Evolutionary conservation across 2,797 vertebrate genomes (phyloP).

Genomic region (Philypnodon macrostomus): DNA sequence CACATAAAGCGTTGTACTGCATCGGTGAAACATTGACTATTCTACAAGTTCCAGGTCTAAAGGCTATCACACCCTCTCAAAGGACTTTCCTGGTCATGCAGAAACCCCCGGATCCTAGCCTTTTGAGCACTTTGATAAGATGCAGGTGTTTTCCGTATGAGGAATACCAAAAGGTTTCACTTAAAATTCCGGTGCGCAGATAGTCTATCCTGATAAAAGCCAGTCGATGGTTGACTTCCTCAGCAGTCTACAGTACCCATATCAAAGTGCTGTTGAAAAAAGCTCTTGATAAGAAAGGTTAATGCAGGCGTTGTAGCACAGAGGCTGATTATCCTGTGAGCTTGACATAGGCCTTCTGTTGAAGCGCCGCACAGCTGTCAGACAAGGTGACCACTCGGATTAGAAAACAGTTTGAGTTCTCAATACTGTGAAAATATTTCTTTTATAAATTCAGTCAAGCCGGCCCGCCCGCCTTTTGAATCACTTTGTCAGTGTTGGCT

Average conservation of each 20-base stretch:
- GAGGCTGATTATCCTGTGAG: conserved; percentile 58
- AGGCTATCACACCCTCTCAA: too few relatives aligned
- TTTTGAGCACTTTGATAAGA: conserved; percentile 65
- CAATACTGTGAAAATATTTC: too few relatives aligned
- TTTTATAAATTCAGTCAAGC: too few relatives aligned
- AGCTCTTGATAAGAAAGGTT: conserved; percentile 65
- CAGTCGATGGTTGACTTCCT: conserved; percentile 44
- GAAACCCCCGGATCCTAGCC: too few relatives aligned
- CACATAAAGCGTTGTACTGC: too few relatives aligned
- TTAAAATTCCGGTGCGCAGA: conserved; percentile 57
- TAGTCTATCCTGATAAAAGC: conserved; percentile 57
- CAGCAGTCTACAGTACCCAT: conserved; percentile 35
- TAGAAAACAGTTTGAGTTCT: conserved; percentile 23
- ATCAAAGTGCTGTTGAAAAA: conserved; percentile 53
- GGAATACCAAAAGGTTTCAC: conserved; percentile 49
- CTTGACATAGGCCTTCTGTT: conserved; percentile 47
- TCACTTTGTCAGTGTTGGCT: too few relatives aligned
- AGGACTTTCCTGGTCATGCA: too few relatives aligned
- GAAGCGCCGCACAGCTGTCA: conserved; percentile 38
- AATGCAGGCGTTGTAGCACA: conserved; percentile 54
- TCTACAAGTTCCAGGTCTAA: too few relatives aligned
- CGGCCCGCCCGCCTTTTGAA: too few relatives aligned
- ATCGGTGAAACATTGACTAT: too few relatives aligned
- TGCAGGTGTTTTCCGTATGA: conserved; percentile 65
- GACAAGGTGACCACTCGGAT: conserved; percentile 38